These are phyloP conservation scores for Tetranychus truncatus DNA, from an alignment of 2,888 invertebrate species.

Conservation along the genomic window DNA sequence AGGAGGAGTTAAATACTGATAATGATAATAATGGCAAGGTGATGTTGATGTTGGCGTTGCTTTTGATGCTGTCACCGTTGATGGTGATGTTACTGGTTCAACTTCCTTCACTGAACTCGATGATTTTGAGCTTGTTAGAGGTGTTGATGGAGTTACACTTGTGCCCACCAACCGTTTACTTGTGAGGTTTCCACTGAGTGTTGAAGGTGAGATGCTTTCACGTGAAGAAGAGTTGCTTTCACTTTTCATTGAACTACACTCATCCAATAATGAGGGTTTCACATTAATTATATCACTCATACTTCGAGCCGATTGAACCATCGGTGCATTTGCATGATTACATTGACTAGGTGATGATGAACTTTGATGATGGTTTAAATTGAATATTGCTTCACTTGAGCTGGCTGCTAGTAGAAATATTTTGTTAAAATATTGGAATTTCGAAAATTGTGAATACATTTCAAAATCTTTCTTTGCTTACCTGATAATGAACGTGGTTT, in stretches of 20 bases:
- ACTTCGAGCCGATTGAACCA: slow-evolving; percentile 17
- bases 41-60: not conserved
- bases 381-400: slow-evolving; percentile 2
- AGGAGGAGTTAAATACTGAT: slow-evolving; percentile 21
- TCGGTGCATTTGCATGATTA: slow-evolving; percentile 13
- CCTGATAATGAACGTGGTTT: not conserved
- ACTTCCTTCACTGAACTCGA: not conserved
- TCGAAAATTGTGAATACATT: too few species aligned
- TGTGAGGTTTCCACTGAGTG: slow-evolving; percentile 12
- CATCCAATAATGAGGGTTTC: not conserved
- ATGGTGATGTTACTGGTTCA: not conserved
- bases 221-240: slow-evolving; percentile 8
- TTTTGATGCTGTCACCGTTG: not conserved
- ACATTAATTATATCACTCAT: slow-evolving; percentile 22
- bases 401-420: not conserved
- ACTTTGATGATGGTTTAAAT: not conserved
- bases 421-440: not conserved
- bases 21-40: not conserved
- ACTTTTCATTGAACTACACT: not conserved
- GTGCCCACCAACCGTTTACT: too few species aligned
- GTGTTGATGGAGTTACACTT: too few species aligned
- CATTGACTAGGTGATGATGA: slow-evolving; percentile 20
- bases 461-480: not conserved
- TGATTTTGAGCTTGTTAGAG: not conserved
- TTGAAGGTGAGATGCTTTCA: slow-evolving; percentile 7